phyloP scores from a whole-genome alignment of 2,797 vertebrate genomes.

The Onychomys leucogaster region DNA sequence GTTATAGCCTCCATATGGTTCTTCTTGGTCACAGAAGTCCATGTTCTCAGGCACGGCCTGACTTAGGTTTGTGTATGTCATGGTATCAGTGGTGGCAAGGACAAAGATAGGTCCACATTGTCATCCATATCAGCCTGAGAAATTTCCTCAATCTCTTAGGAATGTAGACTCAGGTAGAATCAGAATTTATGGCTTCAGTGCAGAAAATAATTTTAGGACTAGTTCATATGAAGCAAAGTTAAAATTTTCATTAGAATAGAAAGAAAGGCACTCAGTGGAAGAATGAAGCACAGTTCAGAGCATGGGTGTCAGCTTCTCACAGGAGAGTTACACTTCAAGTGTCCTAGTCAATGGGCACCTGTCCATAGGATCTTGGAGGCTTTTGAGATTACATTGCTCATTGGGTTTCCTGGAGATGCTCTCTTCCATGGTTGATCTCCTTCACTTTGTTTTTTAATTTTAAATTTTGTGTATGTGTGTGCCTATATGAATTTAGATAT shows the following conservation, averaged over 20 bases:
- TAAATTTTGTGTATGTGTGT: too few species aligned
- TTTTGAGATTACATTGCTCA: neutral
- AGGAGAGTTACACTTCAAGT: neutral
- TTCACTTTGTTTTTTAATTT: too few species aligned
- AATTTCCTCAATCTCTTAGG: neutral
- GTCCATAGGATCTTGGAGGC: neutral
- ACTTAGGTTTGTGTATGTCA: neutral
- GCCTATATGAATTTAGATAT: too few species aligned
- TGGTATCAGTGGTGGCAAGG: fast-evolving
- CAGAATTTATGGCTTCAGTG: neutral
- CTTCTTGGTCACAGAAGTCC: neutral
- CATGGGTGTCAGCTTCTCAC: neutral
- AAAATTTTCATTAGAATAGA: neutral
- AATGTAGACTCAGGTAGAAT: neutral
- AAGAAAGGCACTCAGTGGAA: neutral
- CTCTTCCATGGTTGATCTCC: neutral
- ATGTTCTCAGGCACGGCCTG: neutral
- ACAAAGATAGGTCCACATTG: neutral
- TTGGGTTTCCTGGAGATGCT: neutral
- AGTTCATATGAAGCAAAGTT: neutral
- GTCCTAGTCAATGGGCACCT: too few species aligned
- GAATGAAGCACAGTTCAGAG: neutral
- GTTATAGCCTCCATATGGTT: neutral
- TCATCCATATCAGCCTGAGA: neutral
- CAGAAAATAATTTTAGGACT: neutral